phyloP scores from a whole-genome alignment of 2,888 invertebrate genomes.

The Loripinus fragilis region DNA sequence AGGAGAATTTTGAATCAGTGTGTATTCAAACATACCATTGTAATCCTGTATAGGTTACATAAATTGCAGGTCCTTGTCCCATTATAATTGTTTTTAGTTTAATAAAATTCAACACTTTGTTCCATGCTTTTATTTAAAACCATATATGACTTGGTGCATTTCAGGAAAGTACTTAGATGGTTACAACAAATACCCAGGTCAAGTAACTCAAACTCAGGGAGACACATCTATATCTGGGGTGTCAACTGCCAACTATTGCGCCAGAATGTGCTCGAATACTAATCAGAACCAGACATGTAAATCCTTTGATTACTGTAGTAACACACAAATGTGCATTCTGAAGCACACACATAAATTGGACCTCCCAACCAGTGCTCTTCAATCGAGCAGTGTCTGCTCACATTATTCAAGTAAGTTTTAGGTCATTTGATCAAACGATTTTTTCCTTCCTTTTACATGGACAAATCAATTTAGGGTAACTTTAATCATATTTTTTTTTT shows the following conservation, averaged over 20 bases:
- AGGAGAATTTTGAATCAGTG: too few relatives aligned
- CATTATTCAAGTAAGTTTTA: constrained; percentile 65
- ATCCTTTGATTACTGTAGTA: constrained; percentile 70
- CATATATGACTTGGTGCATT: too few relatives aligned
- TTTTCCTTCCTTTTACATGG: not conserved
- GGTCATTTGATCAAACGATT: too few relatives aligned
- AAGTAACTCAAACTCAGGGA: constrained; percentile 51
- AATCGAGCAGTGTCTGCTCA: constrained; percentile 44
- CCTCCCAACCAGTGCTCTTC: constrained; percentile 32
- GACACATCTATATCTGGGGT: constrained; percentile 50
- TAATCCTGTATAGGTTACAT: too few relatives aligned
- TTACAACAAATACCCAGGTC: constrained; percentile 62
- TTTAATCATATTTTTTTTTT: too few relatives aligned
- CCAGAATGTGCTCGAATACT: constrained; percentile 58
- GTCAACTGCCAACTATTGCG: constrained; percentile 60
- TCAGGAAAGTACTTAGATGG: constrained; percentile 67
- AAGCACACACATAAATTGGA: constrained; percentile 60
- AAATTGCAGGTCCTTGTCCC: too few relatives aligned
- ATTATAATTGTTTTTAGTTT: too few relatives aligned
- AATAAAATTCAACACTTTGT: too few relatives aligned
- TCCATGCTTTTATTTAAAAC: too few relatives aligned
- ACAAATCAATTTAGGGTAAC: too few relatives aligned
- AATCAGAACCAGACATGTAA: constrained; percentile 59
- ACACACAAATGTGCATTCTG: constrained; percentile 57
- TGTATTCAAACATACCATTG: too few relatives aligned